A percentile compares a stretch with the other conserved stretches of the same genome.
Conservation (phyloP, 2,888 invertebrate species). For the Drosophila eohydei region DNA sequence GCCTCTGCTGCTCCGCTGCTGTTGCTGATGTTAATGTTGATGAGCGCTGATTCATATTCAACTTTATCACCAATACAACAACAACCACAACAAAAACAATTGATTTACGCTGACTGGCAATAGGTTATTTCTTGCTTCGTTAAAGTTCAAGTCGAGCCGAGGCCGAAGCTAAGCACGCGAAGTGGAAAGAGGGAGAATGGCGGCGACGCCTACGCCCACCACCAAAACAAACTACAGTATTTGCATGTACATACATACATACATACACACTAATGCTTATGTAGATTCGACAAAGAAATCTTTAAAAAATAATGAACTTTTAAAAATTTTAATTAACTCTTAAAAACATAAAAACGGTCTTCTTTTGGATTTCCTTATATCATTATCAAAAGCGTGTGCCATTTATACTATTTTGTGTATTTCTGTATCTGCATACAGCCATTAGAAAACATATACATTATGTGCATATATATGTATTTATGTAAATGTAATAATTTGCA, state of each 20-base stretch:
- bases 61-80: constrained; percentile 29
- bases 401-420: constrained; percentile 14
- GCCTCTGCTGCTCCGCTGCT: constrained; percentile 9
- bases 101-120: constrained; percentile 52
- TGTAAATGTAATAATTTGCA: constrained; percentile 7
- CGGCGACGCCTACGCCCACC: constrained; percentile 67
- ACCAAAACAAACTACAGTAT: constrained; percentile 58
- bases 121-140: constrained; percentile 46
- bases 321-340: too few relatives aligned
- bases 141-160: constrained; percentile 57
- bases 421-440: constrained; percentile 19
- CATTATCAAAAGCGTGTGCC: constrained; percentile 12
- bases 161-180: constrained; percentile 56
- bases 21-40: constrained; percentile 16
- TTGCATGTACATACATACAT: constrained; percentile 46
- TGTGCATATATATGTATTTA: constrained; percentile 4
- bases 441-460: constrained; percentile 18
- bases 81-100: constrained; percentile 20
- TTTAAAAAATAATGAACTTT: constrained; percentile 6
- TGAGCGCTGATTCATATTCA: constrained; percentile 61
- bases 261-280: constrained; percentile 7
- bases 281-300: constrained; percentile 2
- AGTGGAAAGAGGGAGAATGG: constrained; percentile 43
- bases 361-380: constrained; percentile 7
- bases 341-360: neutral